These are phyloP conservation scores for Vipera latastei DNA, from an alignment of 2,797 vertebrate species.

Conservation along the genomic window DNA sequence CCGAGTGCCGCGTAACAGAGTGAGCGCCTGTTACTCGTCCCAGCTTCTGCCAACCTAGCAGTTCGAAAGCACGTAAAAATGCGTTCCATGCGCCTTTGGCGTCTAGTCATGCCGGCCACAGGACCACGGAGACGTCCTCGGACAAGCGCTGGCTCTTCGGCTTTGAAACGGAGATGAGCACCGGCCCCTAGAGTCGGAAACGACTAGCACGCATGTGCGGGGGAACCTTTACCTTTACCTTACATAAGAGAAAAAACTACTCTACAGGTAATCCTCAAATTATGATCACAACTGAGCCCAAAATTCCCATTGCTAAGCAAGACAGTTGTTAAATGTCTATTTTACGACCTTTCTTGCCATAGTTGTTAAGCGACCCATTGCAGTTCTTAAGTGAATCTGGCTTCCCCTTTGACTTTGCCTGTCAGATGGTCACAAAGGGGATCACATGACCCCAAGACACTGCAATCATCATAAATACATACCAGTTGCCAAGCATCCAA, in stretches of 20 bases:
- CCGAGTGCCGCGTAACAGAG: no score
- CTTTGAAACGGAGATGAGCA: no score
- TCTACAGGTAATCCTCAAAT: not conserved
- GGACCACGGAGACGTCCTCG: no score
- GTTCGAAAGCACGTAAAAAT: no score
- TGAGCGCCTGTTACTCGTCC: no score
- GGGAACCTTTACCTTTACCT: no score
- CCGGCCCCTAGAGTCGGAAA: no score
- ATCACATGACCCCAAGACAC: not conserved
- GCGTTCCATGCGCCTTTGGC: no score
- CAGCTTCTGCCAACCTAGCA: no score
- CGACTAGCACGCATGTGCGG: no score
- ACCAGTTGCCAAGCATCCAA: not conserved
- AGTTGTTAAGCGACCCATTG: not conserved
- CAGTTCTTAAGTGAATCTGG: not conserved
- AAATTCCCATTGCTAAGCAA: not conserved
- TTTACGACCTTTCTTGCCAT: not conserved
- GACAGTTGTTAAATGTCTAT: not conserved
- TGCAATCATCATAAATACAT: not conserved
- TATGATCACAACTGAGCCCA: not conserved
- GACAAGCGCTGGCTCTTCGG: no score
- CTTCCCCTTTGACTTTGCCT: not conserved
- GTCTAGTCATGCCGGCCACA: no score
- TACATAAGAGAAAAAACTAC: not conserved
- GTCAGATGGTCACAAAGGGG: not conserved